Evolutionary conservation across 2,888 invertebrate species (phyloP).

Genomic region (Oligia strigilis): DNA sequence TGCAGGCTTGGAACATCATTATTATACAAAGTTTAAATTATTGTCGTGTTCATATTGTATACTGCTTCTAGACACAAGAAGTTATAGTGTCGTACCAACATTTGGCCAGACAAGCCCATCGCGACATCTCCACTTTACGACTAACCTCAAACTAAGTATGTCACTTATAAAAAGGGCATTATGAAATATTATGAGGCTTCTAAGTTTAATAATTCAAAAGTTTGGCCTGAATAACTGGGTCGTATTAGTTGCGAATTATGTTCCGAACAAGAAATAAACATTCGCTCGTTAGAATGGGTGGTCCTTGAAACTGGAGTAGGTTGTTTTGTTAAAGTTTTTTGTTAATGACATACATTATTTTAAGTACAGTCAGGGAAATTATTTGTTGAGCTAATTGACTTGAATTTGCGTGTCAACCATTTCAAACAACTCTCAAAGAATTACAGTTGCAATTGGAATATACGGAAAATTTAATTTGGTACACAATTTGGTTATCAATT

Average conservation of each 20-base stretch:
- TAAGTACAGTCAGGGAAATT: background rate
- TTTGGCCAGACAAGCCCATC: constrained; percentile 27
- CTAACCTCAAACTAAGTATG: constrained; percentile 48
- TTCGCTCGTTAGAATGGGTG: background rate
- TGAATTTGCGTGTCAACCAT: too few species aligned
- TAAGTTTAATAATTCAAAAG: constrained; percentile 53
- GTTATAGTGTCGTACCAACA: background rate
- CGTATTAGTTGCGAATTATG: constrained; percentile 50
- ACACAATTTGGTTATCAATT: too few species aligned
- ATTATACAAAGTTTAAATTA: too few species aligned
- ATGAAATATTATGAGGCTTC: constrained; percentile 42
- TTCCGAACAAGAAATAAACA: constrained; percentile 34
- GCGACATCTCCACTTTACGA: constrained; percentile 63
- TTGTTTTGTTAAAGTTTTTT: background rate
- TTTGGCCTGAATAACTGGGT: constrained; percentile 43
- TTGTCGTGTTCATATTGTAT: background rate
- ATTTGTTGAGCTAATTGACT: background rate
- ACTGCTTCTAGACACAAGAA: background rate
- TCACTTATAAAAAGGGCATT: constrained; percentile 56
- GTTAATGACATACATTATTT: background rate
- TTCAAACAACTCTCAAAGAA: too few species aligned
- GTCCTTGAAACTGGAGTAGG: background rate
- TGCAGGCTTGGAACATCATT: too few species aligned
- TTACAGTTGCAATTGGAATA: too few species aligned
- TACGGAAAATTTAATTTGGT: too few species aligned